Base-by-base conservation (phyloP, 2,113 vertebrate genomes). In the Myiozetetes cayanensis region DNA sequence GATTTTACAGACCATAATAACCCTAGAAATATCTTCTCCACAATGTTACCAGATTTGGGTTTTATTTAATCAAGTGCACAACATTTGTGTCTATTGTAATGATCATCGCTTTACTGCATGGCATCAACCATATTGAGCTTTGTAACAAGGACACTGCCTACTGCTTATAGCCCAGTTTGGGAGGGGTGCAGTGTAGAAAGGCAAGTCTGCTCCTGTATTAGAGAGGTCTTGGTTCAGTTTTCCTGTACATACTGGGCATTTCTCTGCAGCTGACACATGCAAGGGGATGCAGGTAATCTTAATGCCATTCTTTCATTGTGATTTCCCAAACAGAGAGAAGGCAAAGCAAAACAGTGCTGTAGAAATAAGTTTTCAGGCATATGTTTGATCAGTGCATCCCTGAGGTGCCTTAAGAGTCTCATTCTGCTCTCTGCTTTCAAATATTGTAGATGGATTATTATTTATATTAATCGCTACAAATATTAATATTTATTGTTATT, bases 51-150 rank as follows among this genome's bases (percentile, higher is more conserved):
- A 39, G 8, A 18, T 72, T 50, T 83, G 41, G 13, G 30, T 50
- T 72, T 7, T 1, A 59, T 43, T 67, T 80, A 37, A 43, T 30
- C 0, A 0, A 53, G 17, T 37, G 39, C 1, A 5, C 31, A 58
- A 20, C 4, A 23, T 59, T 72, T 88, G 17, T 63, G 43, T 12
- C 24, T 24, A 2, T 43, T 43, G 8, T 2, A 44, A 4, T 9
- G 41, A 30, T 23, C 44, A 22, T 10, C 11, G 35, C 35, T 67
- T 49, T 20, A 27, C 23, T 44, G 52, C 20, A 14, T 4, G n/a
- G 22, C 31, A 23, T 39, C 2, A 2, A 24, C 20, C n/a, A 19
- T 9, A 4, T 1, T 14, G 35, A 46, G 33, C 59, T 68, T 50
- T 72, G 13, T 33, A 47, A 1, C 20, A 25, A 15, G 21, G 23